These are phyloP conservation scores for Lasioglossum figueresi DNA, from an alignment of 2,888 invertebrate genomes.

Conservation along the genomic window DNA sequence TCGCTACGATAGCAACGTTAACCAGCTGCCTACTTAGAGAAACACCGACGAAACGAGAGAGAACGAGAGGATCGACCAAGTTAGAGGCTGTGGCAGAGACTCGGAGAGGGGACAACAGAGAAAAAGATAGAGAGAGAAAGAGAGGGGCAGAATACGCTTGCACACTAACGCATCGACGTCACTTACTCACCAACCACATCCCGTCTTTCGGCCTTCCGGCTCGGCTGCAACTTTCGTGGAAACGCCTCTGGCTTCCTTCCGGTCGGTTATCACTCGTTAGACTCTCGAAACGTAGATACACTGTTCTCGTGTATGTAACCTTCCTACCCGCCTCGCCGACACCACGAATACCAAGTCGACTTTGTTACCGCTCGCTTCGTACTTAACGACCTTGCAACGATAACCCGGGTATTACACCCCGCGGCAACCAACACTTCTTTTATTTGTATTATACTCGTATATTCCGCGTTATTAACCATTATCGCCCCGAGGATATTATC, in stretches of 20 bases:
- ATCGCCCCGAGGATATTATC: neutral
- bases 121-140: constrained; percentile 27
- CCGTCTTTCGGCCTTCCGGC: constrained; percentile 75
- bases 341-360: neutral
- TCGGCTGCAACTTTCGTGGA: constrained; percentile 76
- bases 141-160: constrained; percentile 35
- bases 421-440: neutral
- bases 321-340: neutral
- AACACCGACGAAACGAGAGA: constrained; percentile 28
- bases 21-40: constrained; percentile 61
- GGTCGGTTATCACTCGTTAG: constrained; percentile 79
- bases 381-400: neutral
- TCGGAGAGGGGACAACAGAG: constrained; percentile 11
- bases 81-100: constrained; percentile 20
- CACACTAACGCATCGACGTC: constrained; percentile 50
- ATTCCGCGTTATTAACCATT: neutral
- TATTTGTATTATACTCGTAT: neutral
- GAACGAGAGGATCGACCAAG: constrained; percentile 32
- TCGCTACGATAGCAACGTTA: constrained; percentile 62
- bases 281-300: constrained; percentile 62
- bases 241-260: constrained; percentile 80
- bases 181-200: constrained; percentile 74
- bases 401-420: neutral
- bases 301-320: constrained; percentile 47
- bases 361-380: neutral